Percentiles rank a stretch among this genome's conserved stretches.
These are phyloP conservation scores for Picathartes gymnocephalus DNA, from an alignment of 2,113 vertebrate species.

Conservation along the genomic window DNA sequence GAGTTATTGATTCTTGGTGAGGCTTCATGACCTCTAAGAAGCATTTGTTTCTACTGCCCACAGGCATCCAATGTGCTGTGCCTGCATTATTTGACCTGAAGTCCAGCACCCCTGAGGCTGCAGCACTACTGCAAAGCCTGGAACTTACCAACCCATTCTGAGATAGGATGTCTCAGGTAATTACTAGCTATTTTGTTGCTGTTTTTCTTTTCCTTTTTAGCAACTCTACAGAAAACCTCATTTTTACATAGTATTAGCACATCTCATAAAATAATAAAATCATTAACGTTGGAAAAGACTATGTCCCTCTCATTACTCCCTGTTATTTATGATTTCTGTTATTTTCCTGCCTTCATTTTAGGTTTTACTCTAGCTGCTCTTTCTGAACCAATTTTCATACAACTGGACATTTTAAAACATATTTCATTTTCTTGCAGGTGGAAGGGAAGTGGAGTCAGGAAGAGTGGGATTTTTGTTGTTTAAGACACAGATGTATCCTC, in stretches of 20 bases:
- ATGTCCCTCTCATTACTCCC: neutral
- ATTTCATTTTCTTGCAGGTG: neutral
- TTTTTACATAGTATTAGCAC: neutral
- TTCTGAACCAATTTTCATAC: neutral
- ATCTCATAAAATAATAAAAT: neutral
- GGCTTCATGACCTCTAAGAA: neutral
- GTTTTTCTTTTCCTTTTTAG: neutral
- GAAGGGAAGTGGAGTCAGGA: neutral
- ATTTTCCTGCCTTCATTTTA: neutral
- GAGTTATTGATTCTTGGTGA: neutral
- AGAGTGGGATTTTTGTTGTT: neutral
- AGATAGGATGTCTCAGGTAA: neutral
- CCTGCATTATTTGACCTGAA: fast-evolving
- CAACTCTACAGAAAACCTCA: neutral
- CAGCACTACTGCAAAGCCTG: neutral
- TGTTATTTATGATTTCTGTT: neutral
- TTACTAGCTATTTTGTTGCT: neutral
- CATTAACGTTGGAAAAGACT: neutral
- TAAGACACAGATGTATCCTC: neutral
- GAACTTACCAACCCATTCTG: neutral
- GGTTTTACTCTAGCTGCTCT: neutral
- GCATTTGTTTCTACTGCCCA: neutral
- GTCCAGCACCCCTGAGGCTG: neutral
- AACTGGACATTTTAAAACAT: neutral
- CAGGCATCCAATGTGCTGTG: neutral